Evolutionary conservation across 2,113 vertebrate species (phyloP).

Genomic region (Nothocercus julius): DNA sequence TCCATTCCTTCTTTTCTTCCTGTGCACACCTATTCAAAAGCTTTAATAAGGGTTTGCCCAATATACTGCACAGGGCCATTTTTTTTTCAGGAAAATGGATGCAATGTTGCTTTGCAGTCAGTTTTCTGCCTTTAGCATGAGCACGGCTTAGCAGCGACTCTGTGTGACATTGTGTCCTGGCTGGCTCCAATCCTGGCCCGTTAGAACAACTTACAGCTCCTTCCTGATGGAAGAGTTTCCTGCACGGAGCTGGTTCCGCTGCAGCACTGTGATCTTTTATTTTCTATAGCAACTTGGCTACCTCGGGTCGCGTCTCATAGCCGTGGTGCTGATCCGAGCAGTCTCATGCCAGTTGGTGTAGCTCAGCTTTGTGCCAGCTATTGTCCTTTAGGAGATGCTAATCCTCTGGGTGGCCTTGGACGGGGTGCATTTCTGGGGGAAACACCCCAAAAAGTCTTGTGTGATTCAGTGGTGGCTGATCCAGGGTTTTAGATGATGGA

Average conservation of each 20-base stretch:
- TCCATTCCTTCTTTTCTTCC: background rate
- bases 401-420: rapidly evolving
- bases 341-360: rapidly evolving
- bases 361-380: rapidly evolving
- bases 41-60: background rate
- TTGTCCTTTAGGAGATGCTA: rapidly evolving
- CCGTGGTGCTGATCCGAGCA: background rate
- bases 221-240: background rate
- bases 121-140: background rate
- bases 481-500: background rate
- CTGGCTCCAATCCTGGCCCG: background rate
- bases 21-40: background rate
- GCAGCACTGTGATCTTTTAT: background rate
- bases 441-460: rapidly evolving
- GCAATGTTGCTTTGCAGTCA: background rate
- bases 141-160: background rate
- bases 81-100: background rate
- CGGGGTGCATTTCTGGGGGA: rapidly evolving
- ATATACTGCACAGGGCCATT: rapidly evolving
- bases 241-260: no score
- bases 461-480: background rate
- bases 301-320: rapidly evolving
- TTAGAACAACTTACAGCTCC: background rate
- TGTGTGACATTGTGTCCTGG: background rate
- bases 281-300: rapidly evolving